Evolutionary conservation across 2,888 invertebrate genomes (phyloP).

Genomic region (Carpatolechia fugitivella): DNA sequence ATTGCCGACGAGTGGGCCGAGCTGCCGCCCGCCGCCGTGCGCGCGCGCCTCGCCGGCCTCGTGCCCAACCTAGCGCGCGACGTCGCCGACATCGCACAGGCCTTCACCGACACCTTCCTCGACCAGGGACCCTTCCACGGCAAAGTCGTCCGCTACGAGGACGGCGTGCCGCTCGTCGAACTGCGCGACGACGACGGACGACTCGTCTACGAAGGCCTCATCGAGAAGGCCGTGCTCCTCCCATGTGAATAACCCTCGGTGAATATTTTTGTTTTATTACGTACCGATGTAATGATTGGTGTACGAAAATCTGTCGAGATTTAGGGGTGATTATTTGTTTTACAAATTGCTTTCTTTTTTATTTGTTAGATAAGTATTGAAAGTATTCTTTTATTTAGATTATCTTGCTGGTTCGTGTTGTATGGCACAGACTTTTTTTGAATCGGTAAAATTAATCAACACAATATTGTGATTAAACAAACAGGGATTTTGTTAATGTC

Average conservation of each 20-base stretch:
- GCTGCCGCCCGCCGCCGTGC: slow-evolving; percentile 73
- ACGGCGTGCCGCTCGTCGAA: slow-evolving; percentile 47
- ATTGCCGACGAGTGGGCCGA: slow-evolving; percentile 69
- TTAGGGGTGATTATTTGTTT: neutral
- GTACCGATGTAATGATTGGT: neutral
- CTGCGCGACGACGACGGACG: slow-evolving; percentile 45
- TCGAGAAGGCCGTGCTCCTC: slow-evolving; percentile 39
- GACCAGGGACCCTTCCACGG: slow-evolving; percentile 55
- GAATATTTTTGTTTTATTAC: neutral
- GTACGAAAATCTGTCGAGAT: neutral
- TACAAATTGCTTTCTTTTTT: too few species aligned
- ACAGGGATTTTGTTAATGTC: too few species aligned
- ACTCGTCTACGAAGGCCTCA: slow-evolving; percentile 50
- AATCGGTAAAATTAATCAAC: too few species aligned
- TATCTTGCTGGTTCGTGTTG: too few species aligned
- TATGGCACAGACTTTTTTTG: too few species aligned
- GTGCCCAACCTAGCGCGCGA: slow-evolving; percentile 45
- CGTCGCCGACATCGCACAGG: slow-evolving; percentile 43
- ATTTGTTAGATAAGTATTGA: too few species aligned
- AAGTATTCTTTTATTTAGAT: too few species aligned
- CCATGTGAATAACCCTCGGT: slow-evolving; percentile 4
- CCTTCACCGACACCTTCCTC: slow-evolving; percentile 46
- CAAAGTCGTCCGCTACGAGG: slow-evolving; percentile 41
- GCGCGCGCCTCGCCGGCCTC: slow-evolving; percentile 63
- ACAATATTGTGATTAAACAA: too few species aligned